phyloP scores from a whole-genome alignment of 2,797 vertebrate genomes.

The Dromococcyx pavoninus region DNA sequence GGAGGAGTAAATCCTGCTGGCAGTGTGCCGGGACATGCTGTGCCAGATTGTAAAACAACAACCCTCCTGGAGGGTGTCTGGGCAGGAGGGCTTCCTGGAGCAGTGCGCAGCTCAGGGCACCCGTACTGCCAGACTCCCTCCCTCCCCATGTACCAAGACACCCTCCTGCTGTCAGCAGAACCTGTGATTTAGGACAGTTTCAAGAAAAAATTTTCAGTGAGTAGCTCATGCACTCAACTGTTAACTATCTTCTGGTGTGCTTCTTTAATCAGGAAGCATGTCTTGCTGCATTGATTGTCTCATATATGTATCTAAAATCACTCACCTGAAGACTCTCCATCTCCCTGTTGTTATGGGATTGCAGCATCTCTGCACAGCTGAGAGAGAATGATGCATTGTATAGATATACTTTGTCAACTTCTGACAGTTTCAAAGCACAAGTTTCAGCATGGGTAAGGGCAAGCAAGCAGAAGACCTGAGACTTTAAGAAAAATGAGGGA shows the following conservation, averaged over 20 bases:
- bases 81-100: background rate
- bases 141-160: background rate
- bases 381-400: background rate
- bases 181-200: background rate
- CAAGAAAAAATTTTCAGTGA: background rate
- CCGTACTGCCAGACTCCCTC: background rate
- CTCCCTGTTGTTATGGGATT: background rate
- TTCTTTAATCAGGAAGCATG: background rate
- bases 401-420: background rate
- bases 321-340: background rate
- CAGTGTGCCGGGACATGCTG: fast-evolving
- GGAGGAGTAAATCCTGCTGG: background rate
- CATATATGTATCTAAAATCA: background rate
- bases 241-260: background rate
- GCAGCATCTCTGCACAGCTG: background rate
- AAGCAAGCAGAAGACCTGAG: background rate
- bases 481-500: background rate
- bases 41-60: background rate
- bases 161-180: background rate
- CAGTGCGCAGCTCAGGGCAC: too few relatives aligned
- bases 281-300: background rate
- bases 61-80: background rate
- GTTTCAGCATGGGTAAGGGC: background rate
- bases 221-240: background rate
- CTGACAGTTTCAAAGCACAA: background rate